Evolutionary conservation across 2,113 vertebrate species (phyloP).

Genomic region (Gambusia affinis): DNA sequence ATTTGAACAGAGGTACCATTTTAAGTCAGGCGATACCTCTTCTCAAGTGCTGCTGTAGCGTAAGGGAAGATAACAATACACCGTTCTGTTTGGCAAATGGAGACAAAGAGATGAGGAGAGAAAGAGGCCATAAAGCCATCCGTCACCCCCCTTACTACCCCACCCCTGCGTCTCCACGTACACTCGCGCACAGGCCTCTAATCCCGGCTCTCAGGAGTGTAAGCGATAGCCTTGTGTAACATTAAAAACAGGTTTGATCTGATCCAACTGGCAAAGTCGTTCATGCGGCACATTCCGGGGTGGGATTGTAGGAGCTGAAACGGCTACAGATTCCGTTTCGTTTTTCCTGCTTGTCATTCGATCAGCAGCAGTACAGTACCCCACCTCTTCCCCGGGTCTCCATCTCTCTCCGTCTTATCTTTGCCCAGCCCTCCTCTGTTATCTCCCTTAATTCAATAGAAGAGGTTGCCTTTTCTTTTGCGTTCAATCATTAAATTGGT

Average conservation of each 20-base stretch:
- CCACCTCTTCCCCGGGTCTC: slow-evolving; percentile 43
- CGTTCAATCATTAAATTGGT: slow-evolving; percentile 49
- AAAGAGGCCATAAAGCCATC: slow-evolving; percentile 72
- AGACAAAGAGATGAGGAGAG: slow-evolving; percentile 69
- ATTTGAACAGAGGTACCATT: slow-evolving; percentile 23
- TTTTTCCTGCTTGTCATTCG: slow-evolving; percentile 65
- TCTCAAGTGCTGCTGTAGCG: slow-evolving; percentile 45
- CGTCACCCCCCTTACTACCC: slow-evolving; percentile 57
- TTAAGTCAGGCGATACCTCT: slow-evolving; percentile 42
- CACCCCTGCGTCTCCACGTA: slow-evolving; percentile 41
- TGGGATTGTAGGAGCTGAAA: slow-evolving; percentile 62
- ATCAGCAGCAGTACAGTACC: slow-evolving; percentile 49
- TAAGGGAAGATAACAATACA: slow-evolving; percentile 51
- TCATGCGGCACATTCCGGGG: slow-evolving; percentile 67
- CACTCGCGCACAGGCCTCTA: slow-evolving; percentile 58
- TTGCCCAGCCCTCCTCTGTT: slow-evolving; percentile 32
- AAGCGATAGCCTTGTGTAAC: slow-evolving; percentile 77
- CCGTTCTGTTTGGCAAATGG: slow-evolving; percentile 67
- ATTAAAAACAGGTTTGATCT: slow-evolving; percentile 72
- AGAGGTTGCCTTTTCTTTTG: slow-evolving; percentile 58
- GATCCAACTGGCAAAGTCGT: slow-evolving; percentile 70
- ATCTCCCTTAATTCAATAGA: slow-evolving; percentile 63
- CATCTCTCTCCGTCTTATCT: slow-evolving; percentile 47
- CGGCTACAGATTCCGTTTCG: slow-evolving; percentile 56
- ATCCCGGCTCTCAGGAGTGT: slow-evolving; percentile 76